These are phyloP conservation scores for Gila orcuttii DNA, from an alignment of 2,113 vertebrate species.

Conservation along the genomic window DNA sequence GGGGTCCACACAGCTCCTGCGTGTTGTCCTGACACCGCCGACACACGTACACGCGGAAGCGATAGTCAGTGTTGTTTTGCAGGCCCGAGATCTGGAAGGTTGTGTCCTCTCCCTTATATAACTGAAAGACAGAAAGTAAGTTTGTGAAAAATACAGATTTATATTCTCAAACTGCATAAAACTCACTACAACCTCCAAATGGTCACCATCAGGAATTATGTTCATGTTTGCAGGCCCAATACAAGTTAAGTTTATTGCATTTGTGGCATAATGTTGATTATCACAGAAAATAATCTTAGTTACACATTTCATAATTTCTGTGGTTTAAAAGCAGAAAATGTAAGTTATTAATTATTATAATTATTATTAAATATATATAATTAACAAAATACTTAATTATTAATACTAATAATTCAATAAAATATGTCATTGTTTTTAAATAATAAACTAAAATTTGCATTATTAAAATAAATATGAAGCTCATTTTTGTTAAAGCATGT, in stretches of 20 bases:
- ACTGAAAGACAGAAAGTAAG: slow-evolving; percentile 23
- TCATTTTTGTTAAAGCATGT: too few species aligned
- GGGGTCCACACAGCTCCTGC: slow-evolving; percentile 92
- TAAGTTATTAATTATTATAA: background rate
- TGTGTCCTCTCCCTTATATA: slow-evolving; percentile 94
- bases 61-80: slow-evolving; percentile 93
- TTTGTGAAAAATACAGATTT: background rate
- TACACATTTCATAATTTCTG: background rate
- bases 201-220: background rate
- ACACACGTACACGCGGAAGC: slow-evolving; percentile 92
- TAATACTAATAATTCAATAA: too few species aligned
- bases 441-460: background rate
- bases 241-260: background rate
- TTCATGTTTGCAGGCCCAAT: background rate
- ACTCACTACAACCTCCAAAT: background rate
- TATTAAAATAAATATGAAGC: too few species aligned
- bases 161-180: background rate
- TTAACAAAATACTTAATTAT: too few species aligned
- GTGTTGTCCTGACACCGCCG: slow-evolving; percentile 88
- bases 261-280: background rate
- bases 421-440: background rate
- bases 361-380: too few species aligned
- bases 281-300: background rate
- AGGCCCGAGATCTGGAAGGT: slow-evolving; percentile 92
- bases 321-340: background rate